Conservation (phyloP, 2,888 invertebrate genomes). For the Galeopsomyia nigrocyanea region DNA sequence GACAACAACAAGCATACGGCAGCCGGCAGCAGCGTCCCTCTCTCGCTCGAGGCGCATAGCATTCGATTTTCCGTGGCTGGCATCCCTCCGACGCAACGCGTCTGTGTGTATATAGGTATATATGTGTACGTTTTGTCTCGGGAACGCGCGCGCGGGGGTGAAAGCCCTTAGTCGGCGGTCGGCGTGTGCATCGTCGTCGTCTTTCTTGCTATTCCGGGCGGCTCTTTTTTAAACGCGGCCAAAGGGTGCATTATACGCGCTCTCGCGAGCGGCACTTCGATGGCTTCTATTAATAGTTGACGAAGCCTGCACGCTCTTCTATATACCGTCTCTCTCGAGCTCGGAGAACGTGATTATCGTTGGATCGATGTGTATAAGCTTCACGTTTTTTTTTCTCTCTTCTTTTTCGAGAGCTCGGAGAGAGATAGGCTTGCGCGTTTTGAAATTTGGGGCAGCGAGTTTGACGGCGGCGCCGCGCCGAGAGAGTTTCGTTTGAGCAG, state of each 20-base stretch:
- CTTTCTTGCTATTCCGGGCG: slow-evolving; percentile 24
- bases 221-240: slow-evolving; percentile 31
- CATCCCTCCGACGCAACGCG: neutral
- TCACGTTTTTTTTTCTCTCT: no score
- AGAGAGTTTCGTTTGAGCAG: no score
- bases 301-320: no score
- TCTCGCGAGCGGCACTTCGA: neutral
- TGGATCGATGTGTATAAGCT: slow-evolving; percentile 3
- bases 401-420: no score
- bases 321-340: neutral
- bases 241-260: neutral
- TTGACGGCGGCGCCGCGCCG: no score
- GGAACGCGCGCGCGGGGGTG: slow-evolving; percentile 23
- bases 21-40: no score
- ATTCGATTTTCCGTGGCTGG: slow-evolving; percentile 19
- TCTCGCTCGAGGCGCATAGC: neutral
- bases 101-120: no score
- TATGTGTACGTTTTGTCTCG: no score
- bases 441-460: no score
- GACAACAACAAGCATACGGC: no score
- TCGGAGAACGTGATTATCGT: neutral
- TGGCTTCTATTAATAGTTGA: slow-evolving; percentile 36
- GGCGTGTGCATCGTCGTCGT: no score
- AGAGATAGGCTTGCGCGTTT: no score
- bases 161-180: slow-evolving; percentile 17